A percentile compares a stretch with the other conserved stretches of the same genome.
These are phyloP conservation scores for Nomia melanderi DNA, from an alignment of 1,140 invertebrate genomes.

Conservation along the genomic window DNA sequence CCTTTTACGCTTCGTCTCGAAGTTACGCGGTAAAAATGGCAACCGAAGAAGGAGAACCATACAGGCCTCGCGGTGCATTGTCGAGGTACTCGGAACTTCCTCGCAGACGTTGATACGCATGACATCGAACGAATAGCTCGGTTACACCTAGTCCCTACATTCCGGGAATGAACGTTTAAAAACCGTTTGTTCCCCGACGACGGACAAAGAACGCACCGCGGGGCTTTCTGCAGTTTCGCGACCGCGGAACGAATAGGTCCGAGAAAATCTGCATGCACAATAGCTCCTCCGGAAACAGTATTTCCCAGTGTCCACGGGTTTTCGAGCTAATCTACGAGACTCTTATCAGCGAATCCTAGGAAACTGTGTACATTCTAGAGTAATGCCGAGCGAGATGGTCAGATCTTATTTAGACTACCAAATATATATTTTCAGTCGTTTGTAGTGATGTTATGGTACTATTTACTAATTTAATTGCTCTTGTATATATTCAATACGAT, in stretches of 20 bases:
- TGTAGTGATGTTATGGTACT: too few relatives aligned
- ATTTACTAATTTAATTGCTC: too few relatives aligned
- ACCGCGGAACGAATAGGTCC: background rate
- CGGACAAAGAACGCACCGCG: background rate
- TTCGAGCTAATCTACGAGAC: background rate
- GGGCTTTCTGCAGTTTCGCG: background rate
- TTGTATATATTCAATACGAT: too few relatives aligned
- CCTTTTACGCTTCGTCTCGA: too few relatives aligned
- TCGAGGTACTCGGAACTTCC: slow-evolving; percentile 48
- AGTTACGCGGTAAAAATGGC: background rate
- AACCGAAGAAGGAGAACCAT: slow-evolving; percentile 22
- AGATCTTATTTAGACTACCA: too few relatives aligned
- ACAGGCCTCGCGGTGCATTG: slow-evolving; percentile 34
- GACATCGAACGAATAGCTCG: slow-evolving; percentile 5
- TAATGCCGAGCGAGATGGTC: too few relatives aligned
- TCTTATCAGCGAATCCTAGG: too few relatives aligned
- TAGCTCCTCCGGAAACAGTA: background rate
- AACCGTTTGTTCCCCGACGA: slow-evolving; percentile 1
- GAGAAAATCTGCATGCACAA: slow-evolving; percentile 3
- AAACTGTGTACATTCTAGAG: too few relatives aligned
- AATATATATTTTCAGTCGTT: too few relatives aligned
- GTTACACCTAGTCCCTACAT: slow-evolving; percentile 15
- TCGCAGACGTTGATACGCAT: slow-evolving; percentile 23
- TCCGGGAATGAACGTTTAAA: slow-evolving; percentile 37
- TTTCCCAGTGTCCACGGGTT: background rate